These are phyloP conservation scores for Xenopus laevis DNA, from an alignment of 2,113 vertebrate species.

Conservation along the genomic window DNA sequence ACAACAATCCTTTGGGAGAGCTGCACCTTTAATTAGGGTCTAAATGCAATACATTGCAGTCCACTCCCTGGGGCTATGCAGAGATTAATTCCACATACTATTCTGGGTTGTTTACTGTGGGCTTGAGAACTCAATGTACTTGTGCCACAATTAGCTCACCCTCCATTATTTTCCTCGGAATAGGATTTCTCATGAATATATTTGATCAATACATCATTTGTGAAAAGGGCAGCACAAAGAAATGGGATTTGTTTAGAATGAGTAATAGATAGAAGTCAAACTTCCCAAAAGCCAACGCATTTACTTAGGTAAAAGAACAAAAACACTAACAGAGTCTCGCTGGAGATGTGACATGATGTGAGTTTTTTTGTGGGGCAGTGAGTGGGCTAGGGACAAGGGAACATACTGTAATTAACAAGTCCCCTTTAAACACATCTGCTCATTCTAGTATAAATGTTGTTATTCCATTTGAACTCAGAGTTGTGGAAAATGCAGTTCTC, in stretches of 20 bases:
- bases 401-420: no score
- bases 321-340: not conserved
- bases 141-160: conserved; percentile 26
- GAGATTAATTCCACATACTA: conserved; percentile 6
- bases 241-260: conserved; percentile 16
- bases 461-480: no score
- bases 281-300: conserved; percentile 17
- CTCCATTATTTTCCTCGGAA: conserved; percentile 8
- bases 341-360: not conserved
- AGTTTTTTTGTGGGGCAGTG: not conserved
- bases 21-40: conserved; percentile 30
- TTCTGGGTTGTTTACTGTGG: conserved; percentile 25
- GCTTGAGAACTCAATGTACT: conserved; percentile 9
- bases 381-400: not conserved
- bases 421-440: no score
- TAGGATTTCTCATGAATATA: conserved; percentile 24
- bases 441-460: no score
- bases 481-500: no score
- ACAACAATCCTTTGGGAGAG: conserved; percentile 20
- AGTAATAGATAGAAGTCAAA: not conserved
- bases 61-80: not conserved
- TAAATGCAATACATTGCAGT: not conserved
- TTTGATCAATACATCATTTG: conserved; percentile 9
- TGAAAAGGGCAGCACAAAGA: not conserved
- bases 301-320: conserved; percentile 7